A percentile compares a stretch with the other conserved stretches of the same genome.
phyloP scores from a whole-genome alignment of 2,888 invertebrate genomes.

The Hipparchia sbordonii region DNA sequence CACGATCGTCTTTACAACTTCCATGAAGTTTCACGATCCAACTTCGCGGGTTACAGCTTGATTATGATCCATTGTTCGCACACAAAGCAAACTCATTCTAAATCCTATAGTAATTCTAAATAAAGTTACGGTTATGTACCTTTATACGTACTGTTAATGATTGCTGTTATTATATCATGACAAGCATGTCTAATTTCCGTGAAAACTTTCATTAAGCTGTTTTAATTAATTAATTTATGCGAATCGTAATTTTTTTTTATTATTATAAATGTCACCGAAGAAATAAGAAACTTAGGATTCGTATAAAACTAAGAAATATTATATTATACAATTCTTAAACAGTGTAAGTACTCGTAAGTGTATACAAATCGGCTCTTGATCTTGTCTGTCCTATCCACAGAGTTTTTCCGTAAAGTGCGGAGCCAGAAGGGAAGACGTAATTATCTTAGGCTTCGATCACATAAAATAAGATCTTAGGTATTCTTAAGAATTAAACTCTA shows the following conservation, averaged over 20 bases:
- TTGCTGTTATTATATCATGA: slow-evolving; percentile 29
- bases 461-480: no score
- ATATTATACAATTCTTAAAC: no score
- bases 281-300: no score
- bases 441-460: no score
- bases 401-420: no score
- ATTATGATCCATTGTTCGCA: slow-evolving; percentile 45
- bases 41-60: slow-evolving; percentile 43
- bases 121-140: slow-evolving; percentile 35
- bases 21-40: slow-evolving; percentile 44
- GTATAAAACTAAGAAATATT: no score
- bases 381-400: no score
- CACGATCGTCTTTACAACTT: slow-evolving; percentile 43
- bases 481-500: no score
- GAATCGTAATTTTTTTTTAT: background rate
- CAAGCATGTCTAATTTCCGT: slow-evolving; percentile 30
- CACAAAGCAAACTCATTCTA: slow-evolving; percentile 39
- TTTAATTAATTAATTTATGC: background rate
- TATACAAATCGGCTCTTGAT: no score
- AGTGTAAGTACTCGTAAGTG: no score
- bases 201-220: slow-evolving; percentile 10
- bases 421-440: no score
- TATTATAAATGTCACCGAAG: no score
- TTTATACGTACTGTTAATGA: slow-evolving; percentile 29
- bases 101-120: slow-evolving; percentile 29